A percentile compares a stretch with the other conserved stretches of the same genome.
phyloP scores from a whole-genome alignment of 2,888 invertebrate genomes.

The Periphyllus acericola region DNA sequence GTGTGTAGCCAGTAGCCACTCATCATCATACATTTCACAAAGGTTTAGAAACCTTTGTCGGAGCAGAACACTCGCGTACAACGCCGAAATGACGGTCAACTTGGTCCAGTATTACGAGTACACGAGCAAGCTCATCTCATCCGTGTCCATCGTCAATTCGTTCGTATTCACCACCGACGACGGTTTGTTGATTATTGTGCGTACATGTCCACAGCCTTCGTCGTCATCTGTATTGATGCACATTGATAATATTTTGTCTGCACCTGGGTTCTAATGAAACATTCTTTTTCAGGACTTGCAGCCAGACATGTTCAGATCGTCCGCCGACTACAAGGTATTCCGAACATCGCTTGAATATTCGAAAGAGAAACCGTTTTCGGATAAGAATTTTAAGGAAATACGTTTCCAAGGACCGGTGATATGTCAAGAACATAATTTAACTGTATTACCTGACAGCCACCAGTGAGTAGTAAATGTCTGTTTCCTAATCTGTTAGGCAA shows the following conservation, averaged over 20 bases:
- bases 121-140: constrained; percentile 22
- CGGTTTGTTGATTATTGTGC: constrained; percentile 23
- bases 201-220: not conserved
- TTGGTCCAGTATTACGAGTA: constrained; percentile 45
- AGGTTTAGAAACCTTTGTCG: not conserved
- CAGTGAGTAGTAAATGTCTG: constrained; percentile 6
- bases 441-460: not conserved
- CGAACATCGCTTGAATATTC: constrained; percentile 2
- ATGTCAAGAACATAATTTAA: constrained; percentile 34
- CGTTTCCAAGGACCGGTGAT: constrained; percentile 19
- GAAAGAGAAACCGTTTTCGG: constrained; percentile 39
- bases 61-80: not conserved
- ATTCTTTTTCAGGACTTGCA: constrained; percentile 16
- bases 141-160: not conserved
- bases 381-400: constrained; percentile 45
- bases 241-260: not conserved
- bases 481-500: too few species aligned
- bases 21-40: too few species aligned
- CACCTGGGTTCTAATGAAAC: not conserved
- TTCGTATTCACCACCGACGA: constrained; percentile 46
- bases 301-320: constrained; percentile 37
- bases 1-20: too few species aligned
- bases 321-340: constrained; percentile 19
- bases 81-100: not conserved
- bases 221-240: not conserved